Evolutionary conservation across 2,113 vertebrate genomes (phyloP), one percentile per base, ranked within the genome.

Genomic region (Pluvianellus socialis): DNA sequence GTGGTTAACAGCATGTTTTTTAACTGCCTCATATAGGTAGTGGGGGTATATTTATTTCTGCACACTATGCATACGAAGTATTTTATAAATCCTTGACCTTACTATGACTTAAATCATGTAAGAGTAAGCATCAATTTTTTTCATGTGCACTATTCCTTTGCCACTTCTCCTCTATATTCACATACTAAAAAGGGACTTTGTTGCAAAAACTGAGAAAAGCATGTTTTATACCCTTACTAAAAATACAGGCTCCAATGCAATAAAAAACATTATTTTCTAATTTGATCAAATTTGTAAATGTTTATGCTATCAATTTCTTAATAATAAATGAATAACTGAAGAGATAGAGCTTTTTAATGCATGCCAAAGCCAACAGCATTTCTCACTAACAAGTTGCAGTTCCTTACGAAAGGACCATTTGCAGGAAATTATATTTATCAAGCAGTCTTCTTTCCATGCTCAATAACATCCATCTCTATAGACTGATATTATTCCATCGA

Each of bases 401-500:
- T 90, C 33, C 32, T 32, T 49, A 45, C 1, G 6, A 44, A 88
- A 91, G 45, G 61, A n/a, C 28, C 40, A 15, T 7, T 50, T 33
- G 26, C 47, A 84, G 55, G 18, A 68, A 94, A 80, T 83, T 1
- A 8, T 8, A 45, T 74, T 95, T 67, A 84, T 15, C 86, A 55
- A 49, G 35, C n/a, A 32, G 18, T 20, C 42, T 11, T 82, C 61
- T 44, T 50, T 59, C 56, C 38, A 38, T 61, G 38, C 52, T 79
- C 52, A 24, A 0, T 38, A 62, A 47, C 19, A 59, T 30, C 33
- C 24, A 45, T 47, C 72, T 58, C 23, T 16, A 56, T 7, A 61
- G n/a, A 71, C 30, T 1, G 0, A 4, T 35, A 35, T 3, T 6
- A 85, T 32, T 45, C 42, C 20, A 76, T 14, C 0, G 0, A 79